These are phyloP conservation scores for Pempheris klunzingeri DNA, from an alignment of 2,797 vertebrate genomes.

Conservation along the genomic window DNA sequence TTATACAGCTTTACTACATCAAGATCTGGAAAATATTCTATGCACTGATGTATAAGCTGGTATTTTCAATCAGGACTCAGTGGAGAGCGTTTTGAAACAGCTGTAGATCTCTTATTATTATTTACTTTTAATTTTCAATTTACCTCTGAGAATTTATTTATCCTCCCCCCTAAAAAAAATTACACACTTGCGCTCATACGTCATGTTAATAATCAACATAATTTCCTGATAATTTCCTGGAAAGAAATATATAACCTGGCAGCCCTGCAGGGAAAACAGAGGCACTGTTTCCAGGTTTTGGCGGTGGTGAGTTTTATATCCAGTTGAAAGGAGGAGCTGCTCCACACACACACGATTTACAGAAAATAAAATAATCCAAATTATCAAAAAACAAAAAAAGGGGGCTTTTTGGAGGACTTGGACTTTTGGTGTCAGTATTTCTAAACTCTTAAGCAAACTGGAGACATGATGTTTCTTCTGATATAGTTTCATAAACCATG, in stretches of 20 bases:
- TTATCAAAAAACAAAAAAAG: too few species aligned
- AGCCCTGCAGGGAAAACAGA: too few species aligned
- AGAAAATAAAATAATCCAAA: neutral
- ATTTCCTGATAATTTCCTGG: neutral
- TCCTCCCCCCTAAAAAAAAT: too few species aligned
- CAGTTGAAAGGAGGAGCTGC: neutral
- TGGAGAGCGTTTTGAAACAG: neutral
- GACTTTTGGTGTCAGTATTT: neutral
- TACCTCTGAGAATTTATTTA: too few species aligned
- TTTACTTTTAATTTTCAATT: too few species aligned
- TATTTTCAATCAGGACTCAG: too few species aligned
- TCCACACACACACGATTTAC: neutral
- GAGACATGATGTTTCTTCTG: neutral
- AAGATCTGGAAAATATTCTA: neutral
- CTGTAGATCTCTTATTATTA: too few species aligned
- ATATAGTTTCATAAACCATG: neutral
- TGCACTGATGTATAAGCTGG: neutral
- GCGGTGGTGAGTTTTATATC: too few species aligned
- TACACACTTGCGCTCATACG: too few species aligned
- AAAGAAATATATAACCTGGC: neutral
- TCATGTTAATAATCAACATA: too few species aligned
- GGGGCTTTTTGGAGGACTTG: neutral
- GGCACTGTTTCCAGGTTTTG: neutral
- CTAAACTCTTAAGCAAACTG: neutral
- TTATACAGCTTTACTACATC: neutral